A percentile compares a stretch with the other conserved stretches of the same genome.
phyloP scores from a whole-genome alignment of 1,140 invertebrate genomes.

The Trissolcus basalis region DNA sequence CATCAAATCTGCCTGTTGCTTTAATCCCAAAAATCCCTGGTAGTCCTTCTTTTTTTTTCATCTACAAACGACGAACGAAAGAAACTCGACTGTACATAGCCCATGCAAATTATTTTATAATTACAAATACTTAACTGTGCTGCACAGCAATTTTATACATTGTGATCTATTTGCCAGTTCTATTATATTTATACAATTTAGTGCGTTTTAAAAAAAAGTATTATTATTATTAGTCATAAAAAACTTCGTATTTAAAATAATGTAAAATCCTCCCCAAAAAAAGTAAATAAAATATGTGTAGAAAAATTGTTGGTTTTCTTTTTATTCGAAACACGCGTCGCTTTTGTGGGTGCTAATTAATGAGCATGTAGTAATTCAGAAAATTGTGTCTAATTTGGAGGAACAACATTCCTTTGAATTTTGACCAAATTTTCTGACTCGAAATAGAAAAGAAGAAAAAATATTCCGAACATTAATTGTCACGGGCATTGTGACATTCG shows the following conservation, averaged over 20 bases:
- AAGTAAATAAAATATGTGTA: not conserved
- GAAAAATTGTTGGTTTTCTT: too few relatives aligned
- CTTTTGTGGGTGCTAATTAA: too few relatives aligned
- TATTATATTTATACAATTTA: too few relatives aligned
- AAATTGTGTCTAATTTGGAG: not conserved
- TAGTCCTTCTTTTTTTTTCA: constrained; percentile 6
- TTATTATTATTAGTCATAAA: too few relatives aligned
- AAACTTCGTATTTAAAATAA: too few relatives aligned
- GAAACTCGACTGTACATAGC: constrained; percentile 42
- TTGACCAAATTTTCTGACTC: not conserved
- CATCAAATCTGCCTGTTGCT: constrained; percentile 6
- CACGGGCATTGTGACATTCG: constrained; percentile 32
- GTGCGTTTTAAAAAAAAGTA: too few relatives aligned
- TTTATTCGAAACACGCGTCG: too few relatives aligned
- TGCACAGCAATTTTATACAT: constrained; percentile 16
- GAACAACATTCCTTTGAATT: not conserved
- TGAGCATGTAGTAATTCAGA: not conserved
- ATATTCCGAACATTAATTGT: constrained; percentile 13
- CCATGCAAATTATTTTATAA: constrained; percentile 10
- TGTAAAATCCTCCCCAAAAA: not conserved
- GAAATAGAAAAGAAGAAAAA: too few relatives aligned
- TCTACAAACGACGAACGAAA: constrained; percentile 2
- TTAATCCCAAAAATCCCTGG: constrained; percentile 16
- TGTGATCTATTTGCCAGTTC: not conserved
- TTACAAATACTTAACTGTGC: constrained; percentile 10